Conservation (phyloP, 2,797 vertebrate genomes). For the Leptodactylus fallax region DNA sequence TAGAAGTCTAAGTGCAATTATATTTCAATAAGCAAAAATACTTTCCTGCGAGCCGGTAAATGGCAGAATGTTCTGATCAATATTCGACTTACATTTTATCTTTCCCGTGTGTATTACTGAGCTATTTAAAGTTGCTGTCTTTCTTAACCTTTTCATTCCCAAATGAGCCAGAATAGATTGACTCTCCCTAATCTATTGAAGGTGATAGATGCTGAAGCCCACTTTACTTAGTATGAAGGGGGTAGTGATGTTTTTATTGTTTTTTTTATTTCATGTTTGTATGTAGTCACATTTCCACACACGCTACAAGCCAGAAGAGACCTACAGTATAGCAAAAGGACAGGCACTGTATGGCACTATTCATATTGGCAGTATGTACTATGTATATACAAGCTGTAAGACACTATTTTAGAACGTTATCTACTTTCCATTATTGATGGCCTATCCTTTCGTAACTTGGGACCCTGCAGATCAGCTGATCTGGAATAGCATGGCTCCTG, state of each 20-base stretch:
- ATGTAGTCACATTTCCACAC: too few species aligned
- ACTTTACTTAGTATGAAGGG: too few species aligned
- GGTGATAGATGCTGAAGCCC: not conserved
- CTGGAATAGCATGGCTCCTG: too few species aligned
- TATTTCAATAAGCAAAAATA: constrained; percentile 47
- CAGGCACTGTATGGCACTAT: too few species aligned
- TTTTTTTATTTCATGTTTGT: too few species aligned
- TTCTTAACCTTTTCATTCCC: constrained; percentile 9
- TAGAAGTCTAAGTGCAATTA: constrained; percentile 48
- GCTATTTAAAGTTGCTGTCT: constrained; percentile 21
- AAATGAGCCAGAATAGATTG: not conserved
- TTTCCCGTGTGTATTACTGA: not conserved
- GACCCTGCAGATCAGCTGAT: too few species aligned
- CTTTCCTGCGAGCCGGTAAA: constrained; percentile 15
- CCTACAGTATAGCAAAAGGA: not conserved
- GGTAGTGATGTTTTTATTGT: too few species aligned
- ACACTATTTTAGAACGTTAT: too few species aligned
- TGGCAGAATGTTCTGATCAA: constrained; percentile 47
- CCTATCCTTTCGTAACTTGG: too few species aligned
- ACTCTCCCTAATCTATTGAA: not conserved
- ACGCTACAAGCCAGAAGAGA: not conserved
- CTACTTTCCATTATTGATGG: too few species aligned
- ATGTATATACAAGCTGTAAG: too few species aligned
- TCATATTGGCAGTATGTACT: too few species aligned
- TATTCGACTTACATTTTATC: constrained; percentile 22